phyloP scores from a whole-genome alignment of 1,140 invertebrate genomes.

The Chironomus striatipennis region DNA sequence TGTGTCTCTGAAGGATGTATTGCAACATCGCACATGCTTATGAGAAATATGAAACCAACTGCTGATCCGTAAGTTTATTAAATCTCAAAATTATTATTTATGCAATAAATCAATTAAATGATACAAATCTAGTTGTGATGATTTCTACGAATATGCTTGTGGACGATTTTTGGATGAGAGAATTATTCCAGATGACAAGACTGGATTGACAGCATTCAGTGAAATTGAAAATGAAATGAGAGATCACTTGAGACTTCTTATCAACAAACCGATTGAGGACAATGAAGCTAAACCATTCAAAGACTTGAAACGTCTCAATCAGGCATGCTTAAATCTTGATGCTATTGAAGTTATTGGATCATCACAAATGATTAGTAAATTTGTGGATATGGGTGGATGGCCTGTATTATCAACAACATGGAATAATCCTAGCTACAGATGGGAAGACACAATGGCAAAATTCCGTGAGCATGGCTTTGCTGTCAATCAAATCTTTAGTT shows the following conservation, averaged over 20 bases:
- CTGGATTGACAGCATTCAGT: neutral
- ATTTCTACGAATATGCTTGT: constrained; percentile 1
- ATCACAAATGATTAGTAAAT: constrained; percentile 44
- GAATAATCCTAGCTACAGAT: constrained; percentile 51
- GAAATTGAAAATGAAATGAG: neutral
- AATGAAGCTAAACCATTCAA: neutral
- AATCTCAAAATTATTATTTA: neutral
- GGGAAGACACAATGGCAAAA: constrained; percentile 53
- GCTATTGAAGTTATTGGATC: constrained; percentile 46
- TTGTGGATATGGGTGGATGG: constrained; percentile 63
- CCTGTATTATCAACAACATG: constrained; percentile 58
- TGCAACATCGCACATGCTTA: neutral
- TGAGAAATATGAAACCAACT: neutral
- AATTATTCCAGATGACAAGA: constrained; percentile 1
- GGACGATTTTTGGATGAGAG: neutral
- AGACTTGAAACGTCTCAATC: constrained; percentile 35
- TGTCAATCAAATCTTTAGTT: neutral
- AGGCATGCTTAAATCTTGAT: constrained; percentile 38
- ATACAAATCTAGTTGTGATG: neutral
- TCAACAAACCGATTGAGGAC: neutral
- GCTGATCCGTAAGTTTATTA: neutral
- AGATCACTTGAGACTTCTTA: neutral
- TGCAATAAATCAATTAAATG: neutral
- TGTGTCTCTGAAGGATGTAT: neutral
- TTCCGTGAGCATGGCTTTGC: constrained; percentile 54